A percentile compares a stretch with the other conserved stretches of the same genome.
These are phyloP conservation scores for Amblyopsis rosae DNA, from an alignment of 2,113 vertebrate species.

Conservation along the genomic window DNA sequence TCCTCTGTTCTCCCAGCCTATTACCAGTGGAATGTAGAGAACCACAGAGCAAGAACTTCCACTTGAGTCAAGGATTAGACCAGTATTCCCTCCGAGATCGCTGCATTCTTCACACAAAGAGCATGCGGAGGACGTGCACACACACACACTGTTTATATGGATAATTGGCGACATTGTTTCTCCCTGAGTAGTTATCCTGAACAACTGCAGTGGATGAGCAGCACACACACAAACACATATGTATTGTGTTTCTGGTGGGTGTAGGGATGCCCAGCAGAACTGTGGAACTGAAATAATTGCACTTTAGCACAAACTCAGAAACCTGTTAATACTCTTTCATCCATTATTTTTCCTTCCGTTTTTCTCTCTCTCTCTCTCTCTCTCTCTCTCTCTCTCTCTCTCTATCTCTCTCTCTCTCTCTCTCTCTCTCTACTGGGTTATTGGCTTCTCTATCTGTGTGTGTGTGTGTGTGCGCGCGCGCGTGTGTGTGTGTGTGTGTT, in stretches of 20 bases:
- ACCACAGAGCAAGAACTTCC: neutral
- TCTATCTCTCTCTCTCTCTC: no score
- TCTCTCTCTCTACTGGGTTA: no score
- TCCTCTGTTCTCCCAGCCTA: neutral
- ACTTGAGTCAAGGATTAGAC: neutral
- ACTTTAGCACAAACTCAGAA: neutral
- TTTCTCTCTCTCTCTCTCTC: neutral
- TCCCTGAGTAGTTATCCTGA: no score
- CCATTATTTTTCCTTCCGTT: neutral
- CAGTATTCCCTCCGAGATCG: neutral
- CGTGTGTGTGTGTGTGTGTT: neutral
- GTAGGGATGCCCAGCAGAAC: neutral
- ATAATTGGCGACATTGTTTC: neutral
- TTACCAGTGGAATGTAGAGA: neutral
- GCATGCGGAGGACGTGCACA: neutral
- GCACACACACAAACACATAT: neutral
- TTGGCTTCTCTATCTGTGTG: neutral
- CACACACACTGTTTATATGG: neutral
- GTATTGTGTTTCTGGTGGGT: neutral
- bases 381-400: neutral
- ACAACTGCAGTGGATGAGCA: no score
- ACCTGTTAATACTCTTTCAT: neutral
- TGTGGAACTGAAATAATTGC: neutral
- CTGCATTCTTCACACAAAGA: neutral
- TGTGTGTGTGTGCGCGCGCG: slow-evolving; percentile 3